Base-by-base conservation (phyloP, 2,888 invertebrate genomes). In the Caenorhabditis drosophilae region DNA sequence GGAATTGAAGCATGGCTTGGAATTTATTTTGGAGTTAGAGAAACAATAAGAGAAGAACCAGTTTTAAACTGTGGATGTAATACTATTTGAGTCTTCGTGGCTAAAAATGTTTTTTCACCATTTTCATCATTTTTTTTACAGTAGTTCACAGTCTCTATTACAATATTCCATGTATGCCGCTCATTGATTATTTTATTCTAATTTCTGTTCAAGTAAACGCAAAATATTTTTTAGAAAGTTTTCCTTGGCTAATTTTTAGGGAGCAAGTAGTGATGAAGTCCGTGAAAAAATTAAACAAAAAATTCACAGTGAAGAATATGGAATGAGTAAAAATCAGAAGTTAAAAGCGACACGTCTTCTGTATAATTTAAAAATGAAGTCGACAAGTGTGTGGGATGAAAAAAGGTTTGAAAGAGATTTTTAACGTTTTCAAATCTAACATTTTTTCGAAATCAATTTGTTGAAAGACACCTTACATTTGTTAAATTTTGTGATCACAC, bases 1-100 rank as follows among this genome's bases (percentile, higher is more conserved):
- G 49, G 70, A 11, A 57, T 73, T 12, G 52, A 59, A 38, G 48
- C 66, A 4, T 73, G 73, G 73, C 18, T 68, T 11, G 73, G 73
- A 35, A 36, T 70, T 22, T 67, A 66, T 23, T 63, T 70, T 1
- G 58, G 51, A 11, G 46, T 70, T 18, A 53, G 57, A 31, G 49
- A 59, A 40, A 34, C 60, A 18, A 52, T 46, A 9, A 35, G 60
- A 12, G 54, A 49, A 0, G 44, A 64, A 12, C 64, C 60, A 0
- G 60, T 64, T n/a, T 22, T 70, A 11, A 73, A 73, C 46, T 61
- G 59, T 22, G 64, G 47, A 42, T 49, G 73, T 73, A 34, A 47
- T 61, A 26, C 48, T 23, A 4, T 34, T 48, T 26, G n/a, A n/a
- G n/a, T n/a, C n/a, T n/a, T n/a, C n/a, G n/a, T 23, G 31, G 31